These are phyloP conservation scores for Orthonychiurus folsomi DNA, from an alignment of 2,888 invertebrate genomes.

Conservation along the genomic window DNA sequence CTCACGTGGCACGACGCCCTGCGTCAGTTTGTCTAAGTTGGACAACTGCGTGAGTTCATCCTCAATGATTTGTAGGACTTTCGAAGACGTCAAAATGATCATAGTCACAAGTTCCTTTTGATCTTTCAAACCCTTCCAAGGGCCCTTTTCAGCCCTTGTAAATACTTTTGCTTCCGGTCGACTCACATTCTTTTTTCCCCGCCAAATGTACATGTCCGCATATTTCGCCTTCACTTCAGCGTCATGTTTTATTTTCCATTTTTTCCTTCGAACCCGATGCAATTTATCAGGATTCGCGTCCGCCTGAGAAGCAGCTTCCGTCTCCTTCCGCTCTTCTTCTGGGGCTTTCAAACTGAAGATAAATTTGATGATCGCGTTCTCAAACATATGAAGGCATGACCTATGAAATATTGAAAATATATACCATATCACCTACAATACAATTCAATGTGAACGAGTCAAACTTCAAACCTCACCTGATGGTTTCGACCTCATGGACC, in stretches of 20 bases:
- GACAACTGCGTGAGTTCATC: not conserved
- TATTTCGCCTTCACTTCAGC: not conserved
- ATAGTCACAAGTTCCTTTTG: not conserved
- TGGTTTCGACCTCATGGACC: not conserved
- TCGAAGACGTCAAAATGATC: not conserved
- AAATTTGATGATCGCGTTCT: not conserved
- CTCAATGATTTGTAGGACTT: not conserved
- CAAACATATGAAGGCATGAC: not conserved
- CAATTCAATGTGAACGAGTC: no score
- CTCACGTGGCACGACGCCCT: not conserved
- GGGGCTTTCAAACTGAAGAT: not conserved
- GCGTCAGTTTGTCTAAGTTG: not conserved
- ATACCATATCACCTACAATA: no score
- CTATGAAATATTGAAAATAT: no score
- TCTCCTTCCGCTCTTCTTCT: not conserved
- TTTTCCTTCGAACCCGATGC: not conserved
- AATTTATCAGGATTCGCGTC: not conserved
- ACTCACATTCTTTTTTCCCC: not conserved
- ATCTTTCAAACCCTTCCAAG: not conserved
- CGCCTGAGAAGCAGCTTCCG: not conserved
- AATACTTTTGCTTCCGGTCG: not conserved
- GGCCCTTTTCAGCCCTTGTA: not conserved
- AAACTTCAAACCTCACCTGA: no score
- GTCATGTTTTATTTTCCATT: not conserved
- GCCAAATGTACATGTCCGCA: not conserved